A percentile compares a stretch with the other conserved stretches of the same genome.
phyloP scores from a whole-genome alignment of 2,113 vertebrate genomes.

The Psilopsiagon aymara region DNA sequence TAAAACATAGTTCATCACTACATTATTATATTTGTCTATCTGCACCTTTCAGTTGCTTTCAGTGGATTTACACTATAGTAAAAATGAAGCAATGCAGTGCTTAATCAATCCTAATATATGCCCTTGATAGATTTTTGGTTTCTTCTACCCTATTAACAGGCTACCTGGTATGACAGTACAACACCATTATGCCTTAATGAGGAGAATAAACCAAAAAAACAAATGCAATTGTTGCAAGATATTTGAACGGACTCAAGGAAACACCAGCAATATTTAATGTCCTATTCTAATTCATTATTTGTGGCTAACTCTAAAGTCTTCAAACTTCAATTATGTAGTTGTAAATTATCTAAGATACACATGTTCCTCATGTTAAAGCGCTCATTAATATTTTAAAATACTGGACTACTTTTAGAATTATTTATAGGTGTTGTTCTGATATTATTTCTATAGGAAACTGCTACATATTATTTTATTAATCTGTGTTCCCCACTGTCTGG shows the following conservation, averaged over 20 bases:
- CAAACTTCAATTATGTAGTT: slow-evolving; percentile 1
- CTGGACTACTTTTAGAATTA: neutral
- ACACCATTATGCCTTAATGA: slow-evolving; percentile 72
- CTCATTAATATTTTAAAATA: neutral
- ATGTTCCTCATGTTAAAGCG: neutral
- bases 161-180: slow-evolving; percentile 59
- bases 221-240: slow-evolving; percentile 58
- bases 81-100: neutral
- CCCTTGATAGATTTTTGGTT: slow-evolving; percentile 60
- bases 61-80: neutral
- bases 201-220: slow-evolving; percentile 72
- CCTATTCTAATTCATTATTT: neutral
- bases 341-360: neutral
- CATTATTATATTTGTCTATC: neutral
- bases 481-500: neutral
- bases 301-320: slow-evolving; percentile 23
- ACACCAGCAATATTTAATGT: slow-evolving; percentile 11
- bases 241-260: slow-evolving; percentile 33
- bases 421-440: neutral
- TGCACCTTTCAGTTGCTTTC: slow-evolving; percentile 6
- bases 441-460: neutral
- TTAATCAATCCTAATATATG: slow-evolving; percentile 26
- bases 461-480: neutral
- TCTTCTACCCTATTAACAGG: slow-evolving; percentile 66
- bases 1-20: neutral